phyloP scores from a whole-genome alignment of 2,113 vertebrate species.

The Myocastor coypus region DNA sequence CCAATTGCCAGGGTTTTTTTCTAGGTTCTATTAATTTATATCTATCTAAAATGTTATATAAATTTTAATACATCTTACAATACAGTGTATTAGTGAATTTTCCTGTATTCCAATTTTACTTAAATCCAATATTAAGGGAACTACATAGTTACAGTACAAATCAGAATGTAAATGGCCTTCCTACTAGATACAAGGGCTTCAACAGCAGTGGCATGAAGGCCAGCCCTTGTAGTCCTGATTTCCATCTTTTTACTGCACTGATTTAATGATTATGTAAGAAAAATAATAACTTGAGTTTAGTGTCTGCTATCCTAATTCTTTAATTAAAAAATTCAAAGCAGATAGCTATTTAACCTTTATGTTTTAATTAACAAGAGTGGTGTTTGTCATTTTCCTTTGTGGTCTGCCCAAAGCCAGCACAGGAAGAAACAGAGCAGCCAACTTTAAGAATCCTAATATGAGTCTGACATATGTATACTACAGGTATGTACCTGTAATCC shows the following conservation, averaged over 20 bases:
- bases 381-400: slow-evolving; percentile 36
- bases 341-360: slow-evolving; percentile 2
- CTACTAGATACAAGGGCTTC: not conserved
- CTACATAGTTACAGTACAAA: slow-evolving; percentile 62
- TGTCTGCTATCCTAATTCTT: not conserved
- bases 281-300: slow-evolving; percentile 26
- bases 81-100: slow-evolving; percentile 26
- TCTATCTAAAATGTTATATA: slow-evolving; percentile 5
- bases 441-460: not conserved
- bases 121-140: slow-evolving; percentile 66
- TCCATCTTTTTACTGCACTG: not conserved
- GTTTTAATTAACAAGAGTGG: slow-evolving; percentile 40
- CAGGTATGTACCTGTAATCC: not conserved
- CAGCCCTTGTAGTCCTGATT: not conserved
- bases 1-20: not conserved
- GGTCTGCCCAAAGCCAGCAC: not conserved
- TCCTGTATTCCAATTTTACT: slow-evolving; percentile 59
- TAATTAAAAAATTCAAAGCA: slow-evolving; percentile 50
- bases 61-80: slow-evolving; percentile 40
- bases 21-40: not conserved
- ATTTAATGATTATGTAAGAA: slow-evolving; percentile 29
- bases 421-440: not conserved
- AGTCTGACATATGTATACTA: too few species aligned
- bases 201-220: not conserved
- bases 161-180: slow-evolving; percentile 52